Conservation (phyloP, 1,140 invertebrate genomes). For the Parasteatoda tepidariorum region DNA sequence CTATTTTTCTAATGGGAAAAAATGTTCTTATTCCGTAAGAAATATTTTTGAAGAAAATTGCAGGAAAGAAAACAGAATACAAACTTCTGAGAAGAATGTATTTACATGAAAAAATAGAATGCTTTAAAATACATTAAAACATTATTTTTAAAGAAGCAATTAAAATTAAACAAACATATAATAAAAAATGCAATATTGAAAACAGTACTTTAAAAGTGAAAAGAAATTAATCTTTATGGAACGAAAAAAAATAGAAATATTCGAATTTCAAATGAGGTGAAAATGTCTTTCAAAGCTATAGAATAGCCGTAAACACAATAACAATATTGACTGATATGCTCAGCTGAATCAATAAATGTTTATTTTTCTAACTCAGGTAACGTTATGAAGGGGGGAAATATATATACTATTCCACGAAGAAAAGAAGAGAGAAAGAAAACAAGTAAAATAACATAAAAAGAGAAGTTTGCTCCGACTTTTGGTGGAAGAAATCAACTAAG, state of each 20-base stretch:
- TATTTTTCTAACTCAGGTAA: slow-evolving; percentile 12
- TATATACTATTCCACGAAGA: neutral
- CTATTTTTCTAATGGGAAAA: too few relatives aligned
- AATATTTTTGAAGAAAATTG: too few relatives aligned
- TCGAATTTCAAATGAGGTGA: neutral
- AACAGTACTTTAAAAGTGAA: neutral
- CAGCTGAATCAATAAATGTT: slow-evolving; percentile 42
- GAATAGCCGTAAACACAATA: slow-evolving; percentile 5
- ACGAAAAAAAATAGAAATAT: too few relatives aligned
- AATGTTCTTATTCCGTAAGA: too few relatives aligned
- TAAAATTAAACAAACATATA: neutral
- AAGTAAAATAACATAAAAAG: neutral
- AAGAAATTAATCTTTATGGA: neutral
- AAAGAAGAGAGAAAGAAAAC: neutral
- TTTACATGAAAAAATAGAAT: too few relatives aligned
- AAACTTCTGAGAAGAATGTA: too few relatives aligned
- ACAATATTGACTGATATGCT: slow-evolving; percentile 24
- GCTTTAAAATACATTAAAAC: neutral
- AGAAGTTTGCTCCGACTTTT: slow-evolving; percentile 8
- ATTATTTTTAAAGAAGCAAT: neutral
- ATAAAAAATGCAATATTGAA: neutral
- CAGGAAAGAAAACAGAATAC: too few relatives aligned
- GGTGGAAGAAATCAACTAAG: slow-evolving; percentile 54
- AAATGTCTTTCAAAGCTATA: neutral
- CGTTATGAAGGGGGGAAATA: neutral